phyloP scores from a whole-genome alignment of 2,888 invertebrate species.

The Dasysyrphus albostriatus region DNA sequence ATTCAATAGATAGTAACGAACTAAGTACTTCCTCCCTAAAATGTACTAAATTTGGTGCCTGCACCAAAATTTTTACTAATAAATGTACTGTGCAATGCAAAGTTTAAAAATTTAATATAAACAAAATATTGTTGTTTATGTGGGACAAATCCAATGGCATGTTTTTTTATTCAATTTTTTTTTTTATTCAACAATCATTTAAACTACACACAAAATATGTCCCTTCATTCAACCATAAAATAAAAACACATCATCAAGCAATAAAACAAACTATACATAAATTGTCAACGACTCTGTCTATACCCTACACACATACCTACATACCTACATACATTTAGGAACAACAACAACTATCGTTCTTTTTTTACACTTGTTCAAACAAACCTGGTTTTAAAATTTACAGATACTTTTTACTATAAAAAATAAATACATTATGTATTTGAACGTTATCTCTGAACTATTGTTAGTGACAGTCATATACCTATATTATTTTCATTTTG shows the following conservation, averaged over 20 bases:
- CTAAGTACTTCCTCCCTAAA: background rate
- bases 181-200: background rate
- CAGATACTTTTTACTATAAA: conserved; percentile 25
- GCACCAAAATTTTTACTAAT: background rate
- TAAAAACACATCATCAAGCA: background rate
- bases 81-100: background rate
- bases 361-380: conserved; percentile 64
- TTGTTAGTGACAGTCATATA: conserved; percentile 33
- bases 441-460: conserved; percentile 45
- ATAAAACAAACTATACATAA: background rate
- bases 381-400: conserved; percentile 44
- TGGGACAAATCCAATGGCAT: background rate
- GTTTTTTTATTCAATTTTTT: background rate
- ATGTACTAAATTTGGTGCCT: background rate
- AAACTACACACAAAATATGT: background rate
- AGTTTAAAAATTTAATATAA: background rate
- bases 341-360: conserved; percentile 6
- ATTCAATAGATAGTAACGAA: too few species aligned
- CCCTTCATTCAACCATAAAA: conserved; percentile 10
- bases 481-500: conserved; percentile 25
- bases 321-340: background rate
- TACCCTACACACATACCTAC: background rate
- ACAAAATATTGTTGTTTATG: background rate
- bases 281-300: background rate
- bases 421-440: conserved; percentile 1